These are phyloP conservation scores for Rhinichthys osculus DNA, from an alignment of 2,797 vertebrate species.

Conservation along the genomic window DNA sequence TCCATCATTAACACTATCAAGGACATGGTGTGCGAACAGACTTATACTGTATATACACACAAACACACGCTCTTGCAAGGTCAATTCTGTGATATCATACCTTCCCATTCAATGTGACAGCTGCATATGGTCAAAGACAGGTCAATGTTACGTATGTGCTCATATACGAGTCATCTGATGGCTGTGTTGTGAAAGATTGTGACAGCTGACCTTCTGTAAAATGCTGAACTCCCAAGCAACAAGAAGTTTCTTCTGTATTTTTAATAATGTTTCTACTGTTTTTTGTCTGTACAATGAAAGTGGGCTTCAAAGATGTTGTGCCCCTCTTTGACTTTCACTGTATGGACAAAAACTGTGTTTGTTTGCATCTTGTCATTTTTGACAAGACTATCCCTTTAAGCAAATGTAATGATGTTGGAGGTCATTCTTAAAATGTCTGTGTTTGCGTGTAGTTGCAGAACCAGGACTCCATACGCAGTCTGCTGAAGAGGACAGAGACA, in stretches of 20 bases:
- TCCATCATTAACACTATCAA: conserved; percentile 30
- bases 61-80: background rate
- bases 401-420: background rate
- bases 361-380: background rate
- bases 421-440: conserved; percentile 4
- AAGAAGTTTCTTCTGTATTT: no score
- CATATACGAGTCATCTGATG: conserved; percentile 21
- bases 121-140: conserved; percentile 46
- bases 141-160: conserved; percentile 31
- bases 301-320: background rate
- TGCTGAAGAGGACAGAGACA: conserved; percentile 91
- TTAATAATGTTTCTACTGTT: no score
- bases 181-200: conserved; percentile 14
- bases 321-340: background rate
- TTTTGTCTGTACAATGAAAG: no score
- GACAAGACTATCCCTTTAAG: background rate
- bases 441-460: conserved; percentile 87
- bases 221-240: conserved; percentile 6
- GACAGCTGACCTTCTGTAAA: conserved; percentile 25
- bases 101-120: conserved; percentile 9
- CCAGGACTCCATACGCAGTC: conserved; percentile 88
- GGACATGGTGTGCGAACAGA: background rate
- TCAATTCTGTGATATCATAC: background rate
- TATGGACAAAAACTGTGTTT: background rate
- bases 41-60: background rate